Conservation (phyloP, 2,888 invertebrate species). For the Ischnura elegans region DNA sequence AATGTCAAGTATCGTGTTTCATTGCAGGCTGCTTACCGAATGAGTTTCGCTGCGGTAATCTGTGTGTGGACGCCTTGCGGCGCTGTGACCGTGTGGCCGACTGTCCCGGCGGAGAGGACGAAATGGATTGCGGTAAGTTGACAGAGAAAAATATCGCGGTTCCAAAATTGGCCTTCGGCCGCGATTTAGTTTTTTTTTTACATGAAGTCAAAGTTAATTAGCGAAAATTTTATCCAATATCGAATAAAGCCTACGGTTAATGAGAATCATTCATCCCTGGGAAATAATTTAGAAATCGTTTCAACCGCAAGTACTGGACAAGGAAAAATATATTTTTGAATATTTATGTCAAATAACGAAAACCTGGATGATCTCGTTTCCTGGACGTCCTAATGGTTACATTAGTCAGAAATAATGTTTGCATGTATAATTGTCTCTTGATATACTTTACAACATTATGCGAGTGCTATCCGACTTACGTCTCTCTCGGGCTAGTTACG, state of each 20-base stretch:
- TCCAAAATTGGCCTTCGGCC: neutral
- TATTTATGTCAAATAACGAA: no score
- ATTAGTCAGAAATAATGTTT: no score
- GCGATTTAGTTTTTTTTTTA: neutral
- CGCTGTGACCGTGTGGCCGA: constrained; percentile 77
- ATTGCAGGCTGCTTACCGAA: constrained; percentile 77
- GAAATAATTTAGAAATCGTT: neutral
- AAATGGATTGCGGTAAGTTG: constrained; percentile 77
- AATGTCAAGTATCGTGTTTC: neutral
- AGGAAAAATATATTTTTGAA: no score
- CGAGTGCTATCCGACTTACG: no score
- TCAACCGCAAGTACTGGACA: neutral
- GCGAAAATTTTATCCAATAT: no score
- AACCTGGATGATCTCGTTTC: no score
- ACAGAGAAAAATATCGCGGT: neutral
- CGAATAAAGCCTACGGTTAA: neutral
- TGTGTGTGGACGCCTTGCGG: constrained; percentile 77
- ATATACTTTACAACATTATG: no score
- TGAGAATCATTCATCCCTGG: neutral
- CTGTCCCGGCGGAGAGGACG: constrained; percentile 77
- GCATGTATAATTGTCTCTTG: no score
- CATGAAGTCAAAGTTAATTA: neutral
- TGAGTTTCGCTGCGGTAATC: constrained; percentile 77
- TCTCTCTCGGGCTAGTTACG: no score
- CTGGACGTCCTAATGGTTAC: no score